Evolutionary conservation across 2,888 invertebrate genomes (phyloP).

Genomic region (Andrena flavipes): DNA sequence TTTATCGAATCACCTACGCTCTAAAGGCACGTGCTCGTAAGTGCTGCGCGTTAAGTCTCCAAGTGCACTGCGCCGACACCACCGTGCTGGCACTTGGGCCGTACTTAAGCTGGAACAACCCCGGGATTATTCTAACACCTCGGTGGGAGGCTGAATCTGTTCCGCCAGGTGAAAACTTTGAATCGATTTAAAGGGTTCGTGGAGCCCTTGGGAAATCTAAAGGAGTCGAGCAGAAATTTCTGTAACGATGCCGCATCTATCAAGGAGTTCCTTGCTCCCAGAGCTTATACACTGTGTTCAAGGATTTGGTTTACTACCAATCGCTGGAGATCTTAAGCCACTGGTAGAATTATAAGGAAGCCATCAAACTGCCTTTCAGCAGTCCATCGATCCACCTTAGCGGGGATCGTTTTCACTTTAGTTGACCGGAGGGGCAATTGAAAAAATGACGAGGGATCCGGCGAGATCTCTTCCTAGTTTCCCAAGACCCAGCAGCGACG

Average conservation of each 20-base stretch:
- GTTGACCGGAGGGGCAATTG: conserved; percentile 6
- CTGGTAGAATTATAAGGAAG: conserved; percentile 16
- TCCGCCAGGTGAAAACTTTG: conserved; percentile 14
- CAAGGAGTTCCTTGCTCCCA: conserved; percentile 5
- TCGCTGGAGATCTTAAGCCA: conserved; percentile 8
- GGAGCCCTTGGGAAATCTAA: neutral
- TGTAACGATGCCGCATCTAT: conserved; percentile 22
- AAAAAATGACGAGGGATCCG: conserved; percentile 29
- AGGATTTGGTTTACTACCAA: conserved; percentile 44
- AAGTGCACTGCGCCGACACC: conserved; percentile 41
- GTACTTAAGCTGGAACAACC: conserved; percentile 35
- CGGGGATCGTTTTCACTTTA: conserved; percentile 37
- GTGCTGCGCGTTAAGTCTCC: conserved; percentile 61
- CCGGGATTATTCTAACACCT: conserved; percentile 28
- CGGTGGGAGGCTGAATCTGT: conserved; percentile 59
- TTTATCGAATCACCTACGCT: conserved; percentile 70
- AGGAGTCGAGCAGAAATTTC: neutral
- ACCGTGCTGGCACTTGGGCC: neutral
- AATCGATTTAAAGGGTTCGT: neutral
- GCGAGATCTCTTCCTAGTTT: conserved; percentile 70
- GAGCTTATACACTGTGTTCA: neutral
- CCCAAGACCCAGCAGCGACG: conserved; percentile 69
- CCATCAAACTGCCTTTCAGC: conserved; percentile 28
- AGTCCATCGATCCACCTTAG: conserved; percentile 27
- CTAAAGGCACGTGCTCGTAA: conserved; percentile 66